Conservation (phyloP, 2,888 invertebrate genomes). For the Acholoe squamosa region DNA sequence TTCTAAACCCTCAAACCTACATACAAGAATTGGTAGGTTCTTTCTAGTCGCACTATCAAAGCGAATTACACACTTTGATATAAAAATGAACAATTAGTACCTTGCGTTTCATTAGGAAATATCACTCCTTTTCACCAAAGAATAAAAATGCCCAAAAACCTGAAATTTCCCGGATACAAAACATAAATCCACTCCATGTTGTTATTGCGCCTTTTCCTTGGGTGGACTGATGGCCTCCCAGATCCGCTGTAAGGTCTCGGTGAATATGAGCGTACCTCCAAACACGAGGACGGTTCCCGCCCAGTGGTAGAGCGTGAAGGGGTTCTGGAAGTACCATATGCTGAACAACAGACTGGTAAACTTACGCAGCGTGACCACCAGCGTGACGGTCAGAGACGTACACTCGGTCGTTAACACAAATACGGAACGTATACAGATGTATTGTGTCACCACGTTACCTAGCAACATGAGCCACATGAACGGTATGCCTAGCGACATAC, state of each 20-base stretch:
- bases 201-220: neutral
- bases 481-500: constrained; percentile 85
- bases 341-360: constrained; percentile 97
- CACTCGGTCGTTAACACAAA: constrained; percentile 97
- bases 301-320: constrained; percentile 96
- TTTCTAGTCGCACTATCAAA: too few relatives aligned
- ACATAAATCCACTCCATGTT: too few relatives aligned
- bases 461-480: constrained; percentile 90
- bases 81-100: too few relatives aligned
- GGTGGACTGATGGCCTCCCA: constrained; percentile 27
- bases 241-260: constrained; percentile 81
- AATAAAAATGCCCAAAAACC: too few relatives aligned
- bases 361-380: constrained; percentile 97
- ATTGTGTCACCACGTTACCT: constrained; percentile 94
- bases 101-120: too few relatives aligned
- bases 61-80: too few relatives aligned
- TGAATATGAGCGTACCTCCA: constrained; percentile 95
- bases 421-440: constrained; percentile 96
- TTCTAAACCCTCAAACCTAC: too few relatives aligned
- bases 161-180: too few relatives aligned
- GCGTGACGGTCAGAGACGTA: constrained; percentile 95
- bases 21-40: too few relatives aligned
- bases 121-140: too few relatives aligned
- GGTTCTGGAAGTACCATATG: constrained; percentile 96
- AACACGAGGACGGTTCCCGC: constrained; percentile 95